A percentile compares a stretch with the other conserved stretches of the same genome.
phyloP scores from a whole-genome alignment of 2,113 vertebrate genomes.

The Egretta garzetta region DNA sequence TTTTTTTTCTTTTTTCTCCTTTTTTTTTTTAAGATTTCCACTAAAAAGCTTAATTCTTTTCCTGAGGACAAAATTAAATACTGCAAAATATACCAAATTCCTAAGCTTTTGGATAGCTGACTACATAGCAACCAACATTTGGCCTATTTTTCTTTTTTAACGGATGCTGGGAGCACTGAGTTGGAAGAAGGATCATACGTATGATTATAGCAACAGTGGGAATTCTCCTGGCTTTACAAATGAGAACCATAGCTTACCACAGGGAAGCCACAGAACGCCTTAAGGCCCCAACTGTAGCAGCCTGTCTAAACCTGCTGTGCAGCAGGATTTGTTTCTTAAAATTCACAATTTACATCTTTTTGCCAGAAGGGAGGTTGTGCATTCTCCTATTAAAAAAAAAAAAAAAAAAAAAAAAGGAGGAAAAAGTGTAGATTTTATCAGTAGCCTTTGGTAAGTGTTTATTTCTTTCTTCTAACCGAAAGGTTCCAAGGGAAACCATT shows the following conservation, averaged over 20 bases:
- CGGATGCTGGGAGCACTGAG: conserved; percentile 12
- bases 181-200: conserved; percentile 45
- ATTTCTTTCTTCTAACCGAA: neutral
- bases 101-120: neutral
- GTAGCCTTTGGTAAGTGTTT: neutral
- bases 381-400: neutral
- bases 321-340: conserved; percentile 56
- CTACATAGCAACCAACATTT: neutral
- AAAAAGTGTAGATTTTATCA: neutral
- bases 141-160: conserved; percentile 51
- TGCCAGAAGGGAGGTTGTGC: neutral
- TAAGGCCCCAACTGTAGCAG: neutral
- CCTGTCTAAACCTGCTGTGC: conserved; percentile 49
- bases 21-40: neutral
- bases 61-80: neutral
- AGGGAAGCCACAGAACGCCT: conserved; percentile 45
- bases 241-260: conserved; percentile 47
- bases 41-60: neutral
- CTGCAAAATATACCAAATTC: neutral
- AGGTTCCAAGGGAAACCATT: neutral
- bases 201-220: conserved; percentile 45
- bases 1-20: no score
- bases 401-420: neutral
- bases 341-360: conserved; percentile 40
- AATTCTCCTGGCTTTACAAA: conserved; percentile 56